Base-by-base conservation (phyloP, 2,888 invertebrate species). In the Eupithecia centaureata region DNA sequence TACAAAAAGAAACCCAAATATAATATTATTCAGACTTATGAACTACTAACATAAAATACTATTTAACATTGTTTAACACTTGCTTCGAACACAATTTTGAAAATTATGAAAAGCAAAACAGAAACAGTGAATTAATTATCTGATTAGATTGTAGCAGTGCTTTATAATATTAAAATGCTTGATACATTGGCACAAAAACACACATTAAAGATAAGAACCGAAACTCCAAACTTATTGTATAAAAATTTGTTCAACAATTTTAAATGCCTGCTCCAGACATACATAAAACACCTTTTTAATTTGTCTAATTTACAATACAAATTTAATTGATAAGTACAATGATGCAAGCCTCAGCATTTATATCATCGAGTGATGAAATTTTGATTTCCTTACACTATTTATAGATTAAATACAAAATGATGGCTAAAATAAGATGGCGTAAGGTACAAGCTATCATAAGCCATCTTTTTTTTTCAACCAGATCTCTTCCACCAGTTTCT, bases 21-120 rank as follows among this genome's bases (percentile, higher is more conserved):
- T n/a, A 69, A 69, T 58, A 65, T 57, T 62, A 65, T 52, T 69
- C 69, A 69, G 69, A 69, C 69, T 69, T 69, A 65, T 60, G n/a
- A 28, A 30, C 10, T 57, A 57, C 27, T 27, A 47, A 38, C 28
- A 15, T 61, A 61, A 51, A 56, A 54, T 59, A 69, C 60, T 65
- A 66, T 62, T 47, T 60, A 65, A 42, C 27, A 59, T 60, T 42
- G 7, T 27, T 30, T 59, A 60, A 33, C 32, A 56, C 32, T 52
- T 27, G 5, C 52, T 52, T 52, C 13, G 15, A 33, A 57, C 57
- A 32, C 13, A 30, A 57, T 32, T 15, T 25, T 4, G 27, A 25
- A 52, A 52, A 8, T 25, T 51, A 27, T 10, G 22, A 47, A 47
- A 25, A 27, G 15, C 13, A 52, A 52, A 25, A 25, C 27, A 7